Evolutionary conservation across 1,140 invertebrate species (phyloP), one percentile per base, ranked within the genome.

Genomic region (Eumaeus atala): DNA sequence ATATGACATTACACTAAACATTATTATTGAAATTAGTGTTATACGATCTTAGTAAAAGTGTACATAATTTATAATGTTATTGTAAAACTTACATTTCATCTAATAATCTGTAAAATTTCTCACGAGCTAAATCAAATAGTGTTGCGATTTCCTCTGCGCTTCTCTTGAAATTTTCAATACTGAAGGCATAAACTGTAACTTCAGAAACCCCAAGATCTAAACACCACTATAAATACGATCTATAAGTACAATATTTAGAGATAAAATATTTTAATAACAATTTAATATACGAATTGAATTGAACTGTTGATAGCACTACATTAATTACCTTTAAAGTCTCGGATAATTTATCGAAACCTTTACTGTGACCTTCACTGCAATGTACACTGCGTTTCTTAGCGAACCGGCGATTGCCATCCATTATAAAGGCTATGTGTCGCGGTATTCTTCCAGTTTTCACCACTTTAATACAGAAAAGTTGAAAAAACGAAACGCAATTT

Each of bases 151-250:
- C 98, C 59, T 98, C 94, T 77, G 93, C 81, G 50, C 91, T 94
- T 55, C 98, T 89, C 88, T 99, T 99, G 74, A 99, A 99, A 87
- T 99, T 99, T 89, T 99, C 98, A 82, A 99, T 99, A 82, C 97
- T 99, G 71, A 99, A 99, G 33, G 98, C 98, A 89, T 99, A 99
- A 9, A 99, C 95, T 8, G 98, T 99, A 0, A 99, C 96, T 91
- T 99, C 97, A 34, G 84, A 79, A 59, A 94, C 89, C 16, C 92
- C 93, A 51, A 94, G 80, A 70, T 94, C 92, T 52, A 92, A 72
- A 71, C 93, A 94, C 91, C 91, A 91, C 87, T 88, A 68, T 33
- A 63, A 87, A 28, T 28, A 28, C 21, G 21, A 28, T 28, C 2
- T 28, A 28, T 28, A 28, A 28, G 21, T 28, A 69, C 11, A 55